These are phyloP conservation scores for Nysson spinosus DNA, from an alignment of 2,888 invertebrate species.

Conservation along the genomic window DNA sequence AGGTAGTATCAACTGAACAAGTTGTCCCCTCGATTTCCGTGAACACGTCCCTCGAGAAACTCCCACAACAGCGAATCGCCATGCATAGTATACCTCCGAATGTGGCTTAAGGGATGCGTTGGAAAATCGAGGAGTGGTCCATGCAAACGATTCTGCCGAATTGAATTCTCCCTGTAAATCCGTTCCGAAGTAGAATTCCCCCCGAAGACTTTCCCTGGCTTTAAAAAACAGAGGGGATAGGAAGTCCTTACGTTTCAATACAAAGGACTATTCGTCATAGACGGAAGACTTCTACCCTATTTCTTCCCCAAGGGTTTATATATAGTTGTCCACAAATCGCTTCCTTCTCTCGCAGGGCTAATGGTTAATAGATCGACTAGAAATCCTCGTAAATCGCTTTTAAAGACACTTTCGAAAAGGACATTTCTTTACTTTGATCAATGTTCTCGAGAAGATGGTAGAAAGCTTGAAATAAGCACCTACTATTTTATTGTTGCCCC, in stretches of 20 bases:
- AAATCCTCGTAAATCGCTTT: constrained; percentile 29
- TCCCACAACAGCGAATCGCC: constrained; percentile 25
- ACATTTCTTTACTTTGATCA: too few relatives aligned
- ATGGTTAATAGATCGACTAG: constrained; percentile 48
- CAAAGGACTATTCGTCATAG: constrained; percentile 22
- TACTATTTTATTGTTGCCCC: too few relatives aligned
- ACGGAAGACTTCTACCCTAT: constrained; percentile 7
- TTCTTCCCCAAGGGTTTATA: constrained; percentile 34
- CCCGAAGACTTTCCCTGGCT: too few relatives aligned
- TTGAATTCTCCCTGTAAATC: constrained; percentile 25
- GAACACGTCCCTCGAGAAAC: constrained; percentile 35
- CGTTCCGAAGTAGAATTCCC: too few relatives aligned
- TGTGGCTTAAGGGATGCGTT: background rate
- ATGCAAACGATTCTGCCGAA: constrained; percentile 39
- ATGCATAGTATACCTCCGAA: constrained; percentile 16
- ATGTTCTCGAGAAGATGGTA: too few relatives aligned
- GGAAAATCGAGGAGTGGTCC: constrained; percentile 3
- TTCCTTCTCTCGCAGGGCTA: constrained; percentile 29
- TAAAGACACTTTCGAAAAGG: background rate
- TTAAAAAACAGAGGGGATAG: too few relatives aligned
- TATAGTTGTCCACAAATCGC: constrained; percentile 36
- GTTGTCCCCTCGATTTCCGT: constrained; percentile 31
- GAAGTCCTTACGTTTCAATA: constrained; percentile 2
- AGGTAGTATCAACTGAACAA: background rate
- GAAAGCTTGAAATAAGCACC: too few relatives aligned